Evolutionary conservation across 2,113 vertebrate species (phyloP).

Genomic region (Apeltes quadracus): DNA sequence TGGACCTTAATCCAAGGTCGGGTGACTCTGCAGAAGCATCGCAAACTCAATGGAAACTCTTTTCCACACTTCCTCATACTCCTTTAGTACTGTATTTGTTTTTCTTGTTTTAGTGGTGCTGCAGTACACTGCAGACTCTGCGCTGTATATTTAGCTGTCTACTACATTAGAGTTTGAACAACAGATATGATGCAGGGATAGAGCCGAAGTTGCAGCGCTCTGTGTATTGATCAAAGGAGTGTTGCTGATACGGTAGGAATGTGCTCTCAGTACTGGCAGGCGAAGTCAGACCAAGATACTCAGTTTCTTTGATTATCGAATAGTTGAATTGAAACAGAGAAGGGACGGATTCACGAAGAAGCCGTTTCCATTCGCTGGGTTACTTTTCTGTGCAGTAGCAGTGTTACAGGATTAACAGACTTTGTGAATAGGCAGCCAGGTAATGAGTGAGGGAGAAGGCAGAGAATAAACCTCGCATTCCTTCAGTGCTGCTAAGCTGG

Average conservation of each 20-base stretch:
- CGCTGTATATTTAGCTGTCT: slow-evolving; percentile 15
- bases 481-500: slow-evolving; percentile 65
- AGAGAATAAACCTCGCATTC: slow-evolving; percentile 69
- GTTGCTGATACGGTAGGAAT: slow-evolving; percentile 16
- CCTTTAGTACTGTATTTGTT: neutral
- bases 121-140: slow-evolving; percentile 23
- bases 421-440: slow-evolving; percentile 65
- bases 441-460: slow-evolving; percentile 67
- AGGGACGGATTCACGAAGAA: neutral
- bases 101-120: slow-evolving; percentile 25
- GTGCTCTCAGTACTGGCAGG: neutral
- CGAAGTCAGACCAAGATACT: slow-evolving; percentile 4
- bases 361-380: neutral
- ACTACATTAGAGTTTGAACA: slow-evolving; percentile 35
- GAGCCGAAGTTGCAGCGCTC: slow-evolving; percentile 16
- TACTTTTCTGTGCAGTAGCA: slow-evolving; percentile 12
- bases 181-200: slow-evolving; percentile 41
- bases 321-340: neutral
- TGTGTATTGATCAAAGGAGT: slow-evolving; percentile 43
- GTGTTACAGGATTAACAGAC: slow-evolving; percentile 64
- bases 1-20: slow-evolving; percentile 26
- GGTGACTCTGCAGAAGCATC: neutral
- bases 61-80: slow-evolving; percentile 8
- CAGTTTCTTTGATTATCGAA: neutral
- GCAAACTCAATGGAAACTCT: neutral